Conservation (phyloP, 2,888 invertebrate genomes). For the Catocala nupta region DNA sequence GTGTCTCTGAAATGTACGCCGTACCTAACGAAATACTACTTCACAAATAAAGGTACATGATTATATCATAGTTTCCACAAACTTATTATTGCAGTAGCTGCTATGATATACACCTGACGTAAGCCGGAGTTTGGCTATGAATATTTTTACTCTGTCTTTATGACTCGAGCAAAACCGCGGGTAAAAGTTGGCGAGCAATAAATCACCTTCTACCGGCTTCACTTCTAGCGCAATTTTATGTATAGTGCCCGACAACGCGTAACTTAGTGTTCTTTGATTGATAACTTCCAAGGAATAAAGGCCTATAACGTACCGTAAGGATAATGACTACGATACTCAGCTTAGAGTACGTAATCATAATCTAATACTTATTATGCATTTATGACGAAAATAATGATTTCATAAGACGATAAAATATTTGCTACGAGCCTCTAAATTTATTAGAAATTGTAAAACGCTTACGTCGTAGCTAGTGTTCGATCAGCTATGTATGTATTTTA, state of each 20-base stretch:
- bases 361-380: constrained; percentile 14
- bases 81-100: constrained; percentile 1
- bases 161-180: constrained; percentile 22
- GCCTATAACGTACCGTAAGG: constrained; percentile 19
- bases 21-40: no score
- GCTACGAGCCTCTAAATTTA: no score
- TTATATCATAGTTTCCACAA: not conserved
- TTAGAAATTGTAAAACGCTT: no score
- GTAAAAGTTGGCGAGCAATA: constrained; percentile 44
- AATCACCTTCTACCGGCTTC: constrained; percentile 37
- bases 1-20: no score
- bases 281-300: constrained; percentile 28
- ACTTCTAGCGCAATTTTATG: constrained; percentile 36
- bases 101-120: constrained; percentile 17
- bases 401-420: no score
- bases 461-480: no score
- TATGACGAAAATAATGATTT: no score
- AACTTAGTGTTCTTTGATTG: constrained; percentile 41
- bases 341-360: not conserved
- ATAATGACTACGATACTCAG: constrained; percentile 13
- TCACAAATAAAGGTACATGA: no score
- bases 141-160: constrained; percentile 37
- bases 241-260: constrained; percentile 29
- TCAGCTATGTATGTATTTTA: no score
- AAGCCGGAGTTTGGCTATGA: constrained; percentile 19